Base-by-base conservation (phyloP, 2,888 invertebrate genomes). In the Hesperia comma region DNA sequence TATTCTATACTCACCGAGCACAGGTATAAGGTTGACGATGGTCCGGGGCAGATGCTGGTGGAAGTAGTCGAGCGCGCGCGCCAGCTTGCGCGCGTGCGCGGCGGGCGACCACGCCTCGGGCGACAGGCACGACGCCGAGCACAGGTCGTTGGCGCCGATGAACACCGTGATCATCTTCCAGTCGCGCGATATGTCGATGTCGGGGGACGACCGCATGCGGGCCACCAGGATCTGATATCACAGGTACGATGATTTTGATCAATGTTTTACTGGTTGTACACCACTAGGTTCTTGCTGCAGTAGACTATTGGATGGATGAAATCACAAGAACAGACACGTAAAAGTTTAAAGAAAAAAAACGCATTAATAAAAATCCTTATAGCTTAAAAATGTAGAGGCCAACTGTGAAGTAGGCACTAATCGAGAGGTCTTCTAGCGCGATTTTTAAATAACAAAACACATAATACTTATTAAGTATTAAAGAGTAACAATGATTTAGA, bases 91-190 rank as follows among this genome's bases (percentile, higher is more conserved):
- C 17, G 94, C 94, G 77, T 95, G 95, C 1, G 94, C 94, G 0
- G 87, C 78, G 0, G 96, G 94, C 0, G 95, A 95, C 89, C 93
- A 93, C n/a, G 93, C 88, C 17, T 93, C 88, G 0, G 93, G 93
- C 43, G 90, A 92, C 67, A 94, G 90, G 77, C 96, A 96, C 68
- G 96, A 95, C 0, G 95, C 95, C 0, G 96, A 96, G 77, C 96
- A 96, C 55, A 96, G 92, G 81, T 96, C 96, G 80, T 96, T 96
- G 69, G 96, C 96, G 0, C 96, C 96, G 72, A 96, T 95, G 81
- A 96, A 94, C 57, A 96, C 90, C 0, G 96, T 96, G 58, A 96
- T 87, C 93, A 96, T 95, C 93, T 96, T 96, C 96, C 96, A 96
- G 75, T 96, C 94, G 12, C 90, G 92, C 1, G 87, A 80, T 41